phyloP scores from a whole-genome alignment of 2,113 vertebrate genomes.

The Antigone vipio region DNA sequence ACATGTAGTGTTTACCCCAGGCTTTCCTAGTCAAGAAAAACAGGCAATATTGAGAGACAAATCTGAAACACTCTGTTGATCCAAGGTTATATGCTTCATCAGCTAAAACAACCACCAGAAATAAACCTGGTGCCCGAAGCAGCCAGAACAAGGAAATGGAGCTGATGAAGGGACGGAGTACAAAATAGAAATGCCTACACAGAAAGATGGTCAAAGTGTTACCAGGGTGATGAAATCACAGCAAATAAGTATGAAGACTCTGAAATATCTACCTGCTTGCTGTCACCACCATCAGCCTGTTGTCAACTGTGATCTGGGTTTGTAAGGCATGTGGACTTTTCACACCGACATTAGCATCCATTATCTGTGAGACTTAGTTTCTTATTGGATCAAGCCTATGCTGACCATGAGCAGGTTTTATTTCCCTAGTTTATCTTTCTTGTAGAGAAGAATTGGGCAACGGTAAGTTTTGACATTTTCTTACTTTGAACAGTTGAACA shows the following conservation, averaged over 20 bases:
- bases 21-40: not conserved
- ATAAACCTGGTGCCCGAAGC: not conserved
- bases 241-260: not conserved
- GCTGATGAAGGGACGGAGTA: not conserved
- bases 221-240: not conserved
- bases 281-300: not conserved
- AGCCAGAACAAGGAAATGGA: not conserved
- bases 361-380: not conserved
- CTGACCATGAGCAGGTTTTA: not conserved
- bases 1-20: not conserved
- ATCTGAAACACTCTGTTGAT: not conserved
- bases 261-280: not conserved
- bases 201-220: rapidly evolving
- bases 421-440: not conserved
- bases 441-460: not conserved
- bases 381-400: not conserved
- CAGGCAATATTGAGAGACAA: not conserved
- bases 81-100: not conserved
- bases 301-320: not conserved
- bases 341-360: not conserved
- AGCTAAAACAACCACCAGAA: not conserved
- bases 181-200: not conserved
- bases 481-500: not conserved
- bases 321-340: not conserved
- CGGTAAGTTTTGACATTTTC: not conserved